Conservation (phyloP, 2,113 vertebrate species). For the Megaceryle torquata region DNA sequence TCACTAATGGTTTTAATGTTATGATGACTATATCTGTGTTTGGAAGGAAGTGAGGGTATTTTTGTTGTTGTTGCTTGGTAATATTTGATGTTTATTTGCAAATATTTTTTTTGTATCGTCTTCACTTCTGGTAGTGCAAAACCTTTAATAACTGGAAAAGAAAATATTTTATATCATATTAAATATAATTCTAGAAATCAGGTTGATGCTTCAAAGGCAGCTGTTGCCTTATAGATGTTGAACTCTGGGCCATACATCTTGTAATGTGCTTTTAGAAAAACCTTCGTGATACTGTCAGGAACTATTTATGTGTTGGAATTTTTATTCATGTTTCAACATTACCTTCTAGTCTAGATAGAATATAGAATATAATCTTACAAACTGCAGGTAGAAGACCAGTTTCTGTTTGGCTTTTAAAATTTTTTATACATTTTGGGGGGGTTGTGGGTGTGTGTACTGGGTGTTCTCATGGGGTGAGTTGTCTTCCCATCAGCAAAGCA, state of each 20-base stretch:
- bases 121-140: neutral
- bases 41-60: slow-evolving; percentile 18
- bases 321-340: neutral
- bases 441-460: too few species aligned
- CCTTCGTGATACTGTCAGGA: neutral
- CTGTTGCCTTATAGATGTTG: neutral
- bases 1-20: neutral
- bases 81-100: slow-evolving; percentile 40
- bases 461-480: neutral
- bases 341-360: neutral
- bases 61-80: slow-evolving; percentile 36
- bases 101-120: neutral
- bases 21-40: neutral
- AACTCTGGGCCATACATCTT: neutral
- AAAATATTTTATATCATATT: neutral
- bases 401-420: neutral
- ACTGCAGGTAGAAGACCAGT: neutral
- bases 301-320: neutral
- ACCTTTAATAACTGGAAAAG: neutral
- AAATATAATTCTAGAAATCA: neutral
- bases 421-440: too few species aligned
- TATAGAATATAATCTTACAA: neutral
- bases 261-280: neutral
- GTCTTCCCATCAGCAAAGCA: neutral
- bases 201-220: neutral